Evolutionary conservation across 2,797 vertebrate species (phyloP), one percentile per base, ranked within the genome.

Genomic region (Intellagama lesueurii): DNA sequence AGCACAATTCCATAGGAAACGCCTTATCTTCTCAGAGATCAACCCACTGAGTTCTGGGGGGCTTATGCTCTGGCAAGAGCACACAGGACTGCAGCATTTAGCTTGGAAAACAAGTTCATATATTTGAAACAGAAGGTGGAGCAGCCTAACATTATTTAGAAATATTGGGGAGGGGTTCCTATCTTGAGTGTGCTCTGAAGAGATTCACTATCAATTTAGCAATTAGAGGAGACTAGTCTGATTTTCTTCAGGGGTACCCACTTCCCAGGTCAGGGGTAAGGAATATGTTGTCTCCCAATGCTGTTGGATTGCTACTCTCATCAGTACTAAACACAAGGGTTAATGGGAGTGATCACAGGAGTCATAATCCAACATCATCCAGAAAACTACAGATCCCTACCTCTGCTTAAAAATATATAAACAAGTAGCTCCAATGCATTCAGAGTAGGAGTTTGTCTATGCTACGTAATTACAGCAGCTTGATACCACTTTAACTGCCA

Each of bases 91-190:
- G 72, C 32, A 75, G 32, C 32, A 19, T 75, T 52, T 32, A 68
- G 40, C 17, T 82, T 88, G 19, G 6, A 76, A 64, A 83, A 47
- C 40, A 75, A 66, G 35, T 47, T 24, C 22, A 75, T 85, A 22
- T 64, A 64, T 64, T 64, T 64, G 60, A 64, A 64, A 14, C 60
- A 64, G 16, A 19, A 17, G 26, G 40, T 77, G 44, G 35, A 35
- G 40, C 60, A 88, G 44, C n/a, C 64, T 40, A 66, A 83, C n/a
- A 69, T 49, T 69, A 69, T 83, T 83, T 56, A 78, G 64, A 83
- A 68, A 84, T 83, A 26, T 72, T 47, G 69, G 79, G 19, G 4
- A 11, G 12, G 64, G 64, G 30, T 72, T 73, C 35, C 60, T 32
- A 17, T 68, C 24, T 82, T 52, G 30, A 44, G 17, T 5, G 32